Evolutionary conservation across 2,888 invertebrate genomes (phyloP).

Genomic region (Patella depressa): DNA sequence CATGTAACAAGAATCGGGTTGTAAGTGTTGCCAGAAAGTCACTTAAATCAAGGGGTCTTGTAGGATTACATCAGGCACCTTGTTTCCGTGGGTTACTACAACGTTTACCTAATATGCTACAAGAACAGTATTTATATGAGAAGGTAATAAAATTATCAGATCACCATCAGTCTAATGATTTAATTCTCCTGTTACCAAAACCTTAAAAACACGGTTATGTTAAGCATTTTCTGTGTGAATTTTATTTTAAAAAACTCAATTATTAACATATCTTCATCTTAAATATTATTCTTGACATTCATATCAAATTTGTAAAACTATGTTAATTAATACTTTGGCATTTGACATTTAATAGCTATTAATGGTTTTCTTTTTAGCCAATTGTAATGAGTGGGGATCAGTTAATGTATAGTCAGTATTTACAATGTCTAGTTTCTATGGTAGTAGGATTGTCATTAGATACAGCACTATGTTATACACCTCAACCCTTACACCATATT

Average conservation of each 20-base stretch:
- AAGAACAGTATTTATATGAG: constrained; percentile 76
- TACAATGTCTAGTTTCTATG: constrained; percentile 76
- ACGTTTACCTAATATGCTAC: constrained; percentile 74
- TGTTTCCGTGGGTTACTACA: constrained; percentile 72
- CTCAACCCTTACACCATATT: constrained; percentile 73
- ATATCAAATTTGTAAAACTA: too few species aligned
- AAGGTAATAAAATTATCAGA: constrained; percentile 65
- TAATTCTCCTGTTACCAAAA: neutral
- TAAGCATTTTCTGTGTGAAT: too few species aligned
- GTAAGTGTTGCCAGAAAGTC: constrained; percentile 74
- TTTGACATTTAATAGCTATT: too few species aligned
- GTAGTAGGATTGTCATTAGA: constrained; percentile 75
- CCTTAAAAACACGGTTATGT: neutral
- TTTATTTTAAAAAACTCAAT: too few species aligned
- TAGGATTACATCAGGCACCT: constrained; percentile 75
- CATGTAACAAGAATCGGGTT: constrained; percentile 72
- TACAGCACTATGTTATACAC: constrained; percentile 73
- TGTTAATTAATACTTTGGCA: too few species aligned
- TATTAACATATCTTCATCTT: too few species aligned
- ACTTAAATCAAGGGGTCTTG: constrained; percentile 74
- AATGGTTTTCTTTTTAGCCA: constrained; percentile 44
- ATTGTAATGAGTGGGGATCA: constrained; percentile 76
- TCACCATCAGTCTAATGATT: neutral
- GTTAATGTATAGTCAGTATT: constrained; percentile 76
- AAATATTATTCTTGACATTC: too few species aligned